Evolutionary conservation across 2,888 invertebrate genomes (phyloP).

Genomic region (Drosophila tanythrix): DNA sequence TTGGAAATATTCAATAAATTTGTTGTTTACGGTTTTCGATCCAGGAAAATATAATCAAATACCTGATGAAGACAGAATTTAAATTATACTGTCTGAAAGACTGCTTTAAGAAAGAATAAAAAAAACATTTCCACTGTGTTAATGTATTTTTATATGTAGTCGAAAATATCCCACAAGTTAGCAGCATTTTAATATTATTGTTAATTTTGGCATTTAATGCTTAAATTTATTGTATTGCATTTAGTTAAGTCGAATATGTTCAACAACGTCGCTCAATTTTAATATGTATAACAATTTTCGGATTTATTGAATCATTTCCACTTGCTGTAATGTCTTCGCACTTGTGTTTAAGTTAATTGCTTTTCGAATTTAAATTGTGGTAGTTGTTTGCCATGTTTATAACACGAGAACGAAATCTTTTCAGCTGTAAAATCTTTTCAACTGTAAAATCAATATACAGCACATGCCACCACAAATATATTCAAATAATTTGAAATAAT

Average conservation of each 20-base stretch:
- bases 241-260: neutral
- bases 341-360: neutral
- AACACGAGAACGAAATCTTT: neutral
- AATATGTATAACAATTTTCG: neutral
- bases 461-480: conserved; percentile 13
- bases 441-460: conserved; percentile 29
- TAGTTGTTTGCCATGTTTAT: neutral
- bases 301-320: neutral
- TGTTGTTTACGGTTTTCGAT: conserved; percentile 14
- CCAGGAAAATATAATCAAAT: conserved; percentile 32
- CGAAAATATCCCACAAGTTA: neutral
- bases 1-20: conserved; percentile 20
- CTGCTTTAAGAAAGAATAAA: neutral
- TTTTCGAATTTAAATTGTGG: neutral
- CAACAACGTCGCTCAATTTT: neutral
- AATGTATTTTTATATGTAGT: neutral
- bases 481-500: neutral
- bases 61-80: neutral
- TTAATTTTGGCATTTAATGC: neutral
- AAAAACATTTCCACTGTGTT: neutral
- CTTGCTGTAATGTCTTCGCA: neutral
- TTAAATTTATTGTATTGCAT: neutral
- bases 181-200: neutral
- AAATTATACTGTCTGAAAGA: neutral
- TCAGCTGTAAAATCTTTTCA: conserved; percentile 8